These are phyloP conservation scores for Donacobius atricapilla DNA, from an alignment of 2,113 vertebrate genomes.

Conservation along the genomic window DNA sequence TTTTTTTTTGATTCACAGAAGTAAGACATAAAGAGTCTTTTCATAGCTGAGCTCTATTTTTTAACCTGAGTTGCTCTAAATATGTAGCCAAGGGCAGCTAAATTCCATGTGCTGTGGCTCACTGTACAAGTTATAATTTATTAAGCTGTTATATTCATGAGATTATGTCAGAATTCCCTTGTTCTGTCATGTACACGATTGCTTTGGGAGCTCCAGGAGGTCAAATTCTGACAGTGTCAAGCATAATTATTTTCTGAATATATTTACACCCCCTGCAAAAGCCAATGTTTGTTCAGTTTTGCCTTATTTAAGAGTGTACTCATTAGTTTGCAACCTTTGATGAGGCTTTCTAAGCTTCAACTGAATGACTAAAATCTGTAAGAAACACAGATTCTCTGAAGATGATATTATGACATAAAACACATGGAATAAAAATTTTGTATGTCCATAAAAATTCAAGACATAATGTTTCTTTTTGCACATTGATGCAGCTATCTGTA, in stretches of 20 bases:
- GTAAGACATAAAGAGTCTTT: background rate
- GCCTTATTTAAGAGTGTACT: background rate
- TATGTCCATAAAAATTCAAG: constrained; percentile 14
- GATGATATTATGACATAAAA: constrained; percentile 13
- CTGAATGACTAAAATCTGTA: background rate
- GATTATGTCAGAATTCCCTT: constrained; percentile 36
- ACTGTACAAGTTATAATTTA: constrained; percentile 13
- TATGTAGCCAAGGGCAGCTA: background rate
- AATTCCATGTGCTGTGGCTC: background rate
- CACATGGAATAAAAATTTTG: background rate
- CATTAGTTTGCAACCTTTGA: background rate
- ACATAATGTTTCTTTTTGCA: constrained; percentile 10
- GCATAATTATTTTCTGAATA: constrained; percentile 41
- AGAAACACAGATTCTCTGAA: background rate
- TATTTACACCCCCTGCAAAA: background rate
- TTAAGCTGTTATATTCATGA: constrained; percentile 11
- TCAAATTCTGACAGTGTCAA: background rate
- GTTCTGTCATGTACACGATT: background rate
- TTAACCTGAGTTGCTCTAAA: background rate
- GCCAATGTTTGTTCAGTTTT: background rate
- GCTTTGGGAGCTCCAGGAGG: background rate
- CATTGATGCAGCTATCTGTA: background rate
- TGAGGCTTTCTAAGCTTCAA: background rate
- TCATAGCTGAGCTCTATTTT: background rate
- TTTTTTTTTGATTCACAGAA: background rate